Evolutionary conservation across 1,140 invertebrate genomes (phyloP), one percentile per base, ranked within the genome.

Genomic region (Heliconius himera): DNA sequence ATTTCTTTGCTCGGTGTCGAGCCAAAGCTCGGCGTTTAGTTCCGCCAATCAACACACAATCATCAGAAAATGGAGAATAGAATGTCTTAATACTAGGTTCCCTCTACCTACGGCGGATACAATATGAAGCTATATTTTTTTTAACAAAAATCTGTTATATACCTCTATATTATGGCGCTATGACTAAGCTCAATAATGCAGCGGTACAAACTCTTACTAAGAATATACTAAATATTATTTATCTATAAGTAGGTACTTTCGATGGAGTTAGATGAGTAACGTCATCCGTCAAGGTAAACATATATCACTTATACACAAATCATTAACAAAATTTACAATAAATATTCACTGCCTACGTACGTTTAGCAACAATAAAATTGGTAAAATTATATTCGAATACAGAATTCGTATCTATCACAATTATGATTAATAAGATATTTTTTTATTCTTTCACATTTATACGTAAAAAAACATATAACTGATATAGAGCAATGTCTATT

Each of bases 191-290:
- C 8, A 56, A 22, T 56, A n/a, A 22, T 26, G n/a, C 13, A 60
- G n/a, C 20, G 54, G n/a, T 60, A 60, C 8, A 22, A 60, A 60
- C n/a, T n/a, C 9, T 9, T 22, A 54, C 2, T 54, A 60, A 60
- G n/a, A 60, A 22, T 6, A 60, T 60, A 22, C 9, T 22, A 22
- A n/a, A 20, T 60, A 60, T 60, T 22, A 60, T n/a, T 60, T 60
- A 60, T 60, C 54, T 22, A 60, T 60, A 60, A 26, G 54, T 22
- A 60, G 2, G 20, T 60, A 33, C 36, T 71, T 78, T 78, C 56
- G 36, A 9, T 49, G 20, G 76, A 76, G 51, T 73, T 76, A 75
- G 70, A 80, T 80, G 74, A 76, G 71, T 80, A 76, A 76, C 70
- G 70, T 71, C 79, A 80, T 46, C 16, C 41, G 41, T 46, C 41